Evolutionary conservation across 2,113 vertebrate genomes (phyloP).

Genomic region (Montifringilla adamsi): DNA sequence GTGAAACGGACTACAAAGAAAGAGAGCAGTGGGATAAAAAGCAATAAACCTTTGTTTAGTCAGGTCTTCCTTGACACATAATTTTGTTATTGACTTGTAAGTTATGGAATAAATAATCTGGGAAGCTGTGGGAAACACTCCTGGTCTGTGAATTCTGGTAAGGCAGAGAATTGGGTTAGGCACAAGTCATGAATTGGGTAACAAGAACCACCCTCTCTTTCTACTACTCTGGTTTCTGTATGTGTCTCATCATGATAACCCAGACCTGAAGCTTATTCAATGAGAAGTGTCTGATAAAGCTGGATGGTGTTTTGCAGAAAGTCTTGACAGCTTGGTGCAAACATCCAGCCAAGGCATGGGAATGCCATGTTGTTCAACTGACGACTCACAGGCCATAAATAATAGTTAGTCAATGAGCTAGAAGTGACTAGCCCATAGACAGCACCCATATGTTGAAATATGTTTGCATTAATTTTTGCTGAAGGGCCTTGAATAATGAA

Average conservation of each 20-base stretch:
- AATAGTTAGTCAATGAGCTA: neutral
- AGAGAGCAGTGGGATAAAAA: neutral
- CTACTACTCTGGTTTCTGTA: neutral
- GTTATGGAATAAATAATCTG: neutral
- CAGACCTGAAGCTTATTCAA: neutral
- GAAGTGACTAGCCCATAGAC: neutral
- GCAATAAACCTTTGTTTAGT: neutral
- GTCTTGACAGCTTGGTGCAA: neutral
- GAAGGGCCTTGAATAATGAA: slow-evolving; percentile 29
- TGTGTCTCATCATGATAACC: neutral
- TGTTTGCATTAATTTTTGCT: neutral
- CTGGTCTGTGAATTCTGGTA: neutral
- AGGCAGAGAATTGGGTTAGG: neutral
- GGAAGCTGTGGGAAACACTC: neutral
- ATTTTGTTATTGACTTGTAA: neutral
- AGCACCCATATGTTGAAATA: slow-evolving; percentile 19
- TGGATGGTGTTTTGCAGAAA: neutral
- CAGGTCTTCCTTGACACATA: neutral
- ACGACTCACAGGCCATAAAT: neutral
- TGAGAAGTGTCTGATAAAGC: neutral
- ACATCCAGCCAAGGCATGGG: neutral
- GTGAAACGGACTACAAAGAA: neutral
- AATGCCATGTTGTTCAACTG: neutral
- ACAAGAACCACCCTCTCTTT: neutral
- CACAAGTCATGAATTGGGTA: neutral